phyloP scores from a whole-genome alignment of 2,113 vertebrate genomes.

The Halcyon malimbica region DNA sequence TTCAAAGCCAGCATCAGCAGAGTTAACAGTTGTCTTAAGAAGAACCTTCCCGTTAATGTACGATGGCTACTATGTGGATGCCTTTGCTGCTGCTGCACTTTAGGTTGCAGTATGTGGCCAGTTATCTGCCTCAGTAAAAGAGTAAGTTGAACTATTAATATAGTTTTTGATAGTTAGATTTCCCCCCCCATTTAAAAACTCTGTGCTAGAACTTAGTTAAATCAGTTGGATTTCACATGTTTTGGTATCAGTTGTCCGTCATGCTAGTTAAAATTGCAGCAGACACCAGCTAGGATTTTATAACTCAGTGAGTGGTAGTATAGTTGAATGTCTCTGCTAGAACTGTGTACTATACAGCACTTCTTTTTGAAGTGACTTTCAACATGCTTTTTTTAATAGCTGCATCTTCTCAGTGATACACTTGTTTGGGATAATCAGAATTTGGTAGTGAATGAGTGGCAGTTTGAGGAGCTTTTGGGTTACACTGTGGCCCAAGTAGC shows the following conservation, averaged over 20 bases:
- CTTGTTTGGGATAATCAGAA: neutral
- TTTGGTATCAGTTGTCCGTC: neutral
- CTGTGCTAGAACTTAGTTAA: neutral
- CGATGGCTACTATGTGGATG: constrained; percentile 98
- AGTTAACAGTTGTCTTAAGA: constrained; percentile 96
- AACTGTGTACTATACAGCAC: neutral
- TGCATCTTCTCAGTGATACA: neutral
- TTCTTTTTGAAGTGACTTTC: neutral
- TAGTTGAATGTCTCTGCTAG: neutral
- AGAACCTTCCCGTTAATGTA: constrained; percentile 96
- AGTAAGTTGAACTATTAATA: constrained; percentile 81
- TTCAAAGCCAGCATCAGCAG: constrained; percentile 97
- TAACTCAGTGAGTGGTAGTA: neutral
- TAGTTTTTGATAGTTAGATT: neutral
- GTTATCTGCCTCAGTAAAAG: constrained; percentile 99
- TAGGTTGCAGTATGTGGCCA: constrained; percentile 99
- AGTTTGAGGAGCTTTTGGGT: neutral
- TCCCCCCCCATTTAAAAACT: neutral
- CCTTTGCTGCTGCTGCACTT: constrained; percentile 97
- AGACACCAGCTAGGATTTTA: neutral
- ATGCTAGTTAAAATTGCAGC: neutral
- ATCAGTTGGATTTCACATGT: neutral
- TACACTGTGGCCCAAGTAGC: neutral
- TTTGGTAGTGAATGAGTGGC: neutral
- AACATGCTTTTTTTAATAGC: neutral